Evolutionary conservation across 2,113 vertebrate species (phyloP).

Genomic region (Elanoides forficatus): DNA sequence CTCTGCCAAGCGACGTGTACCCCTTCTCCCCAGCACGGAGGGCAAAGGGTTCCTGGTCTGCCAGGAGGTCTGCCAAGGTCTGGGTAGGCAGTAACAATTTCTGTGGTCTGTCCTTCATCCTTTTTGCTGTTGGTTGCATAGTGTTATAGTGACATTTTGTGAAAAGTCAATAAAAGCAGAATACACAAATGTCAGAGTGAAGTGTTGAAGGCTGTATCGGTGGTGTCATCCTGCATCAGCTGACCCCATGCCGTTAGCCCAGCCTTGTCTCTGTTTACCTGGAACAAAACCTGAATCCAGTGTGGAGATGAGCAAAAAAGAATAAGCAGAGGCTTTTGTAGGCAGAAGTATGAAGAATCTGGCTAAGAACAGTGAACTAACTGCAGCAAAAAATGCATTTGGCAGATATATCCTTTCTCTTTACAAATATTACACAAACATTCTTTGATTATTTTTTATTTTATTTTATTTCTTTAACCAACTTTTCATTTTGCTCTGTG

Average conservation of each 20-base stretch:
- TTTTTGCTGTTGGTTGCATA: background rate
- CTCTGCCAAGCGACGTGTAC: fast-evolving
- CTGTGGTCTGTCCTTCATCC: background rate
- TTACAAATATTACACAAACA: slow-evolving; percentile 13
- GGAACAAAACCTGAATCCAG: background rate
- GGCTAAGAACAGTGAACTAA: background rate
- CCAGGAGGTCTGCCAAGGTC: background rate
- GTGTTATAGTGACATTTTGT: background rate
- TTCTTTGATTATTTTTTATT: background rate
- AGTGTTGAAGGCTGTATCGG: background rate
- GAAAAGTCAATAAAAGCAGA: background rate
- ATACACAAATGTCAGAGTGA: fast-evolving
- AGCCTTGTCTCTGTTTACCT: background rate
- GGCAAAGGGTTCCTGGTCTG: background rate
- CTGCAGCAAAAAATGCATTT: background rate
- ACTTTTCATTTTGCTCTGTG: slow-evolving; percentile 19
- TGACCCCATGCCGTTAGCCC: background rate
- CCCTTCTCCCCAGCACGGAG: background rate
- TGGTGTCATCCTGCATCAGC: background rate
- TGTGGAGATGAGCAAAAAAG: background rate
- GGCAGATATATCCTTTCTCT: background rate
- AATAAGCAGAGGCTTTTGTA: background rate
- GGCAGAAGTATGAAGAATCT: background rate
- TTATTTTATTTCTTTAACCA: background rate
- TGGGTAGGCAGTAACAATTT: background rate